A percentile compares a stretch with the other conserved stretches of the same genome.
These are phyloP conservation scores for Charaxes varanes DNA, from an alignment of 1,140 invertebrate genomes.

Conservation along the genomic window DNA sequence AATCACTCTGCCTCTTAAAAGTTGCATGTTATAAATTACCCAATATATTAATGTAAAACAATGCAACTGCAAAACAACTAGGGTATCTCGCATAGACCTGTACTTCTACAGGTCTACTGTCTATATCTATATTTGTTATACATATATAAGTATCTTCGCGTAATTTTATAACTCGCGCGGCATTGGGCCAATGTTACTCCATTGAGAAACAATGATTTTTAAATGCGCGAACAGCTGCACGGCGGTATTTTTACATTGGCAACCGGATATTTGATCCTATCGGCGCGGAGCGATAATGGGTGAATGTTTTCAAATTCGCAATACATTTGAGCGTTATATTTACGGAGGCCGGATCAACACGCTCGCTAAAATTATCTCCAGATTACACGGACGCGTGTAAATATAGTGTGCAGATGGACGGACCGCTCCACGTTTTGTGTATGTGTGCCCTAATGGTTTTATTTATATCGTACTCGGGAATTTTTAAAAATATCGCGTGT, in stretches of 20 bases:
- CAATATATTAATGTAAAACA: no score
- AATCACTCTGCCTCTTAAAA: no score
- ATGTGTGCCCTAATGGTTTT: constrained; percentile 33
- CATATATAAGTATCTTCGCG: no score
- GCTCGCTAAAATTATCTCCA: constrained; percentile 30
- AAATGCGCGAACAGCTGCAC: constrained; percentile 3
- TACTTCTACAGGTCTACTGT: no score
- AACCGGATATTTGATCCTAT: constrained; percentile 28
- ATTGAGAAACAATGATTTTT: constrained; percentile 12
- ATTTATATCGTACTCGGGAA: constrained; percentile 47
- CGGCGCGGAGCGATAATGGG: constrained; percentile 18
- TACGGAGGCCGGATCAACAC: constrained; percentile 31
- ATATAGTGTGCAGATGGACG: constrained; percentile 44
- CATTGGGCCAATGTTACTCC: constrained; percentile 7
- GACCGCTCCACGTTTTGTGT: constrained; percentile 28
- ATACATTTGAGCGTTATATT: constrained; percentile 22
- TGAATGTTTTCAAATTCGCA: constrained; percentile 28
- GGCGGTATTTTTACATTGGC: constrained; percentile 2
- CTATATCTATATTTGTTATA: no score
- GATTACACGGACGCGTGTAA: constrained; percentile 37
- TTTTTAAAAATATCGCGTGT: constrained; percentile 50
- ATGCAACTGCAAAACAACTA: no score
- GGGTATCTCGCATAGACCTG: no score
- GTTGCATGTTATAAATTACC: no score
- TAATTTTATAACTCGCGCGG: constrained; percentile 4